Evolutionary conservation across 2,113 vertebrate genomes (phyloP).

Genomic region (Grantiella picta): DNA sequence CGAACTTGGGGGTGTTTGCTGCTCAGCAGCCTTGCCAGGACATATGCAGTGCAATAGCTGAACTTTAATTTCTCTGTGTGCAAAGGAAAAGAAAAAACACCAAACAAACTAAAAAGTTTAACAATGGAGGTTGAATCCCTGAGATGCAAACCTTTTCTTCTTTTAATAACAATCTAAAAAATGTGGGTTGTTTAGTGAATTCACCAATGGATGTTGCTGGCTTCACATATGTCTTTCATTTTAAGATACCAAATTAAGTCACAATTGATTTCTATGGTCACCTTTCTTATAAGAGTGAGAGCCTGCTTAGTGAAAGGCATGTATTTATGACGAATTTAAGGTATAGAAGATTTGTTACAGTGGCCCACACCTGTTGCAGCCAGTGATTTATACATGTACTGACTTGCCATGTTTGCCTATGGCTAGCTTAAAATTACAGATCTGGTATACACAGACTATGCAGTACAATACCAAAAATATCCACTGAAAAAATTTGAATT

Average conservation of each 20-base stretch:
- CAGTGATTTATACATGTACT: conserved; percentile 24
- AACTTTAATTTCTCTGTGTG: neutral
- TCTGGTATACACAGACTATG: neutral
- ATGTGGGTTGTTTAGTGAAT: neutral
- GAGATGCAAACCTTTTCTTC: neutral
- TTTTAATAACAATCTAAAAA: neutral
- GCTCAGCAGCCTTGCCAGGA: neutral
- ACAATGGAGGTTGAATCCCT: neutral
- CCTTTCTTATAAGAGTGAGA: neutral
- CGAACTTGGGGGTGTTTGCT: conserved; percentile 35
- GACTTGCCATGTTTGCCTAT: conserved; percentile 31
- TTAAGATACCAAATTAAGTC: conserved; percentile 45
- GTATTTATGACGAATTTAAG: conserved; percentile 43
- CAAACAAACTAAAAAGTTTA: neutral
- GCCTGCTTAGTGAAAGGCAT: neutral
- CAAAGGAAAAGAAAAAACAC: neutral
- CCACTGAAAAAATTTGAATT: neutral
- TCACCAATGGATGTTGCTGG: neutral
- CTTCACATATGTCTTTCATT: conserved; percentile 48
- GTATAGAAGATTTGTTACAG: conserved; percentile 29
- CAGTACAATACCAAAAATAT: neutral
- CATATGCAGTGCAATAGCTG: neutral
- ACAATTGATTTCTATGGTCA: neutral
- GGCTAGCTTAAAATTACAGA: conserved; percentile 51
- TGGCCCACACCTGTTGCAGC: conserved; percentile 9